Conservation (phyloP, 2,888 invertebrate genomes). For the Dicranocentrus wangi region DNA sequence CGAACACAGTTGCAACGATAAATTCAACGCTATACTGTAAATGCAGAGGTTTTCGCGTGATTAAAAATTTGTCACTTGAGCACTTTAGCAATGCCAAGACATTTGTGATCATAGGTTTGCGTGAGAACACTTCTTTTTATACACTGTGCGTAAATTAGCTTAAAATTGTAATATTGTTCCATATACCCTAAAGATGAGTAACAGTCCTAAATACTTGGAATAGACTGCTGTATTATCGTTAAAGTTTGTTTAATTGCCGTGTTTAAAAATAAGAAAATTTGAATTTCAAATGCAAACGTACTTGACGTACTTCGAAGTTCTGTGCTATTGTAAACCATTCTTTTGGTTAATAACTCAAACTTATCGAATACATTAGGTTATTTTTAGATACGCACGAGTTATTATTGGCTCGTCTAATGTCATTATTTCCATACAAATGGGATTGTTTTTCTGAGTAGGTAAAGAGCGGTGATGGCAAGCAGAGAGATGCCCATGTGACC, state of each 20-base stretch:
- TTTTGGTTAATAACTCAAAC: not conserved
- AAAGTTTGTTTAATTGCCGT: not conserved
- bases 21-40: too few species aligned
- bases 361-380: not conserved
- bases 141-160: too few species aligned
- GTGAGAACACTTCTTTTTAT: too few species aligned
- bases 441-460: slow-evolving; percentile 33
- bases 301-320: too few species aligned
- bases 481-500: not conserved
- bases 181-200: not conserved
- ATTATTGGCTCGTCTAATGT: not conserved
- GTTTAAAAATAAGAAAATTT: not conserved
- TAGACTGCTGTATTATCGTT: not conserved
- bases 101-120: too few species aligned
- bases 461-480: not conserved
- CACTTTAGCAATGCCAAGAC: too few species aligned
- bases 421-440: slow-evolving; percentile 43
- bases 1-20: too few species aligned
- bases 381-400: slow-evolving; percentile 24
- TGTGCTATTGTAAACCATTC: not conserved
- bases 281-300: too few species aligned
- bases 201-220: not conserved
- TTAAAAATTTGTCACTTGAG: too few species aligned
- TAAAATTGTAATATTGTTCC: not conserved
- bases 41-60: too few species aligned